Base-by-base conservation (phyloP, 1,140 invertebrate genomes). In the Triops cancriformis region DNA sequence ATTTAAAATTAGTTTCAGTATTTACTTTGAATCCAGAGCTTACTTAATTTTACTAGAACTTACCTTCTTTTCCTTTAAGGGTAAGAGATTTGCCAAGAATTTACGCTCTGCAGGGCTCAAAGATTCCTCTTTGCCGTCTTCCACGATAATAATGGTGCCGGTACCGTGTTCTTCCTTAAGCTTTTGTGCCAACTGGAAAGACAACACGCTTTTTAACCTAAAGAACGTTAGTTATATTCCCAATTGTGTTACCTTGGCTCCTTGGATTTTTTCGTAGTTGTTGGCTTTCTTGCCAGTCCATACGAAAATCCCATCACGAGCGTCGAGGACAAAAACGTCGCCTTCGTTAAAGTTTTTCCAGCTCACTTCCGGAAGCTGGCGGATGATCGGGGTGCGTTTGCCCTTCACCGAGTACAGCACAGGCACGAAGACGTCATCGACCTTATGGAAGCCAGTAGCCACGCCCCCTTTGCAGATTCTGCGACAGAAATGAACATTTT, bases 281-380 rank as follows among this genome's bases (percentile, higher is more conserved):
- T 91, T 91, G 12, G 92, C 88, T n/a, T 86, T 85, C 51, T 88
- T 85, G n/a, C 94, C 94, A 72, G 93, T 88, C 94, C 94, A 96
- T 12, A 95, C 87, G 81, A 93, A 94, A 73, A 93, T 87, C 14
- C 88, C 84, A 23, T 87, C 83, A 7, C 89, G 86, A 0, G 91
- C 89, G 81, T 95, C 90, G 23, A 97, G 83, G 28, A 98, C 86
- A 84, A 95, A 97, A 1, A 94, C 92, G 81, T 96, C 95, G 7
- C 92, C 91, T 78, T 93, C 91, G 76, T 93, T 93, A 82, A 98
- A 93, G 79, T 91, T 88, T 12, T 89, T 84, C 95, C 95, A 97
- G 14, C 86, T 85, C 3, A 93, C 88, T 26, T 86, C 87, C 41
- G 89, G 86, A 81, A 93, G 85, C 84, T 94, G 89, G 9, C 87